Base-by-base conservation (phyloP, 2,888 invertebrate species). In the Habrosyne pyritoides region DNA sequence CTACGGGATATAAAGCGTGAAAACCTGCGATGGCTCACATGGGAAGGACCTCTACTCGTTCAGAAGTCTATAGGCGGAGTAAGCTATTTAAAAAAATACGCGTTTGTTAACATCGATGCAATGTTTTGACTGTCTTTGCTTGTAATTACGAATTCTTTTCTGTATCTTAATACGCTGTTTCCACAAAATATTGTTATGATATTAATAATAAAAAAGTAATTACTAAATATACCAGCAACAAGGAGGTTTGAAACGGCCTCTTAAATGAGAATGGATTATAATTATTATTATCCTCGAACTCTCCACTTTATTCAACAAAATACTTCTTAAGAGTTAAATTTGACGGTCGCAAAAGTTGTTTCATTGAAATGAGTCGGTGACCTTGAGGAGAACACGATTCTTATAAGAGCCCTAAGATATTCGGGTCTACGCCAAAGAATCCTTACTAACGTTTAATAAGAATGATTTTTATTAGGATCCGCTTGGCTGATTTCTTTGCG, bases 21-120 rank as follows among this genome's bases (percentile, higher is more conserved):
- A 75, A 77, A 75, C 73, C 75, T 73, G 64, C 72, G 73, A 85
- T 84, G 68, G 82, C 75, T 75, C 84, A 74, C 85, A 69, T 71
- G 85, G 83, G 83, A 83, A 63, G 61, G 66, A 73, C 75, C 79
- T 73, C 73, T 68, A 18, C 8, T 42, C 42, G 42, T 18, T 33
- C 8, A 42, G 6, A 18, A 18, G 42, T 42, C 42, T 42, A 42
- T 42, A 8, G 42, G 18, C 18, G 54, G 61, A 60, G 62, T 63
- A 56, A 60, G 60, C 59, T 63, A 63, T 68, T 63, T 61, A 63
- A 67, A 61, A 18, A 22, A 64, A 63, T 22, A 18, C 10, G 47
- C 22, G 36, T 48, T 47, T 12, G 54, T 60, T 61, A 55, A 21
- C 26, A 42, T 47, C 52, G 51, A 51, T 10, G 33, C 30, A 36